Evolutionary conservation across 2,113 vertebrate species (phyloP).

Genomic region (Vicugna pacos): DNA sequence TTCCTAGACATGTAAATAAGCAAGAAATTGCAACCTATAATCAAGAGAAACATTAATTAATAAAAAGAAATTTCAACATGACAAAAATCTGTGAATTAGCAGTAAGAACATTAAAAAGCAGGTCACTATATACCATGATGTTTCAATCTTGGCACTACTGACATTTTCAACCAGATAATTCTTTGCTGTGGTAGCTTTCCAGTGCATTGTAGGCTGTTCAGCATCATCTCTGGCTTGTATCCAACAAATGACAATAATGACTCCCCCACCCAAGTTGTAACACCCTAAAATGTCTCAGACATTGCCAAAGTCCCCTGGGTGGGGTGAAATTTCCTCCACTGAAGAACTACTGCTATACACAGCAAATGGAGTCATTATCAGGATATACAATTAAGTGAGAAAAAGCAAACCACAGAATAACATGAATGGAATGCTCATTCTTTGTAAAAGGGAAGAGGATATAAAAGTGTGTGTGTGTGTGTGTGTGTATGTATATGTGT

Average conservation of each 20-base stretch:
- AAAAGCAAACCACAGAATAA: not conserved
- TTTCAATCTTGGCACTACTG: not conserved
- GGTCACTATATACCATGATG: not conserved
- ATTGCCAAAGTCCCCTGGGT: not conserved
- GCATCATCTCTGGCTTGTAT: not conserved
- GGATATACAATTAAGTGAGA: not conserved
- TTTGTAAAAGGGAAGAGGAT: not conserved
- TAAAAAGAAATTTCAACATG: not conserved
- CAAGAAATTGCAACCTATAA: not conserved
- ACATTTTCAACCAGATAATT: not conserved
- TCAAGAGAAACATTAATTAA: not conserved
- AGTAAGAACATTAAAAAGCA: not conserved
- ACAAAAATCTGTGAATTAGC: not conserved
- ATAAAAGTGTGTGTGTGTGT: not conserved
- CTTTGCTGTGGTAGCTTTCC: not conserved
- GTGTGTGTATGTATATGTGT: not conserved
- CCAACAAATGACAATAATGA: not conserved
- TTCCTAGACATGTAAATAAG: not conserved
- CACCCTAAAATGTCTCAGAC: not conserved
- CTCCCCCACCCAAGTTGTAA: not conserved
- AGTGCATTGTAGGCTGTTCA: not conserved
- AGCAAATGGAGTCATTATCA: not conserved
- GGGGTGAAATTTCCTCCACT: accelerated
- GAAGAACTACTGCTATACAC: not conserved
- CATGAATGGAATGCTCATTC: not conserved